These are phyloP conservation scores for Progne subis DNA, from an alignment of 2,113 vertebrate species.

Conservation along the genomic window DNA sequence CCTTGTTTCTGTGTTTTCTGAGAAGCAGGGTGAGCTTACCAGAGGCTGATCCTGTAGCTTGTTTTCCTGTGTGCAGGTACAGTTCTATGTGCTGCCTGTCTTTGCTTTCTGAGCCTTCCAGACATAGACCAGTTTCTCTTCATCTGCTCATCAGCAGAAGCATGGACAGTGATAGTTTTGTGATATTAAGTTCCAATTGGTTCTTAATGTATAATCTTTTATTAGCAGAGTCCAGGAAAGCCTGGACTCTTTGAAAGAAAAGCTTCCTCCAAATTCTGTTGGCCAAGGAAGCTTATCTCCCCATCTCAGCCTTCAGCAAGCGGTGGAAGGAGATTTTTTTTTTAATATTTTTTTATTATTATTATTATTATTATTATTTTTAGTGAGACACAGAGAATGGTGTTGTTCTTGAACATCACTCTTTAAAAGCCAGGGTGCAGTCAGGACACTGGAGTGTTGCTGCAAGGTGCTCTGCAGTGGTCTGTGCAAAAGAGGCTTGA, in stretches of 20 bases:
- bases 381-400: background rate
- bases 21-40: background rate
- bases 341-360: no score
- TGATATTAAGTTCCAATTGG: background rate
- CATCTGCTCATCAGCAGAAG: background rate
- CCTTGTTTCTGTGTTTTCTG: background rate
- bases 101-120: background rate
- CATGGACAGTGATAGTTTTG: background rate
- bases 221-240: background rate
- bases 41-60: background rate
- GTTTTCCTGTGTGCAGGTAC: background rate
- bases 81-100: background rate
- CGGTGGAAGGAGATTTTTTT: background rate
- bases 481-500: background rate
- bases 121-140: background rate
- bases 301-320: background rate
- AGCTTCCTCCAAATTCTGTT: background rate
- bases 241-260: background rate
- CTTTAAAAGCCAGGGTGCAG: fast-evolving
- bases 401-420: background rate
- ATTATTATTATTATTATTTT: no score
- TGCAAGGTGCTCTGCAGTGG: background rate
- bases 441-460: background rate
- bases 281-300: background rate
- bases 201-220: background rate